Evolutionary conservation across 2,797 vertebrate species (phyloP), one percentile per base, ranked within the genome.

Genomic region (Siniperca scherzeri): DNA sequence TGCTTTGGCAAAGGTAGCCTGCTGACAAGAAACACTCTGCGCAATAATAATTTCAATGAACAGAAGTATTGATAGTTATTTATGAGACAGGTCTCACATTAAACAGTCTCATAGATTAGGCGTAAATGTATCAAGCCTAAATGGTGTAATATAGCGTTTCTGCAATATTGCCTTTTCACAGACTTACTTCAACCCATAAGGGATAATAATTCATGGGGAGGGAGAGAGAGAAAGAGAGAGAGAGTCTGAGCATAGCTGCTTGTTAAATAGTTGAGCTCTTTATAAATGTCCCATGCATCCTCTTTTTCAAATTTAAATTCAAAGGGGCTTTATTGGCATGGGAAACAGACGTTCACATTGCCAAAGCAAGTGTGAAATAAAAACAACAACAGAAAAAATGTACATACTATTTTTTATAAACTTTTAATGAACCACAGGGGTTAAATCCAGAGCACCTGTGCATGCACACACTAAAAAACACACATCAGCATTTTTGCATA

Each of bases 61-160:
- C 78, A 81, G 84, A 88, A 88, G 75, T 83, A 91, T 84, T 92
- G 88, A 92, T 91, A 81, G 87, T 92, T 91, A 92, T 93, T 95
- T 94, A 94, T 93, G 90, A 75, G 89, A 91, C 91, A 87, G 79
- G 80, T 84, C 42, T 86, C 76, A 53, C 87, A 93, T 93, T 91
- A 94, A 94, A 89, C 86, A 75, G 84, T 90, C 91, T 83, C 90
- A 90, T 92, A 89, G 89, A 92, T 94, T 92, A 90, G 83, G 78
- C n/a, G 36, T 79, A 88, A 93, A 94, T 87, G 90, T 65, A 88
- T 90, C 82, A 78, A 70, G 85, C 42, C 83, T 85, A 92, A 93
- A 93, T 91, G 90, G 81, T 76, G 72, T 88, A 86, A 89, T 91
- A 80, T 55, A 80, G 85, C 21, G 3, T 84, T 91, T 89, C 84